Percentiles rank a stretch among this genome's conserved stretches.
These are phyloP conservation scores for Rapana venosa DNA, from an alignment of 2,888 invertebrate genomes.

Conservation along the genomic window DNA sequence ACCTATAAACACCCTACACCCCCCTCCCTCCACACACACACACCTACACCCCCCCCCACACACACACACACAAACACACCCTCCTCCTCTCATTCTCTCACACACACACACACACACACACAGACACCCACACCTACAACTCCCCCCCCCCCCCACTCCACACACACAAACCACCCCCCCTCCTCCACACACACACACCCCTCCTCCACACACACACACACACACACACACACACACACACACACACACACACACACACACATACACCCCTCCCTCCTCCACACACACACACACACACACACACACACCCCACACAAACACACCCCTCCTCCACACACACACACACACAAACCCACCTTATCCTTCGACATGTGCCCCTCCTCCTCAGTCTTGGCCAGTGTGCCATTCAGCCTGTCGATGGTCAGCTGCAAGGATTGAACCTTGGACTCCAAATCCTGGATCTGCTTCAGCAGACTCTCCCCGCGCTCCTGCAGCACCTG, in stretches of 20 bases:
- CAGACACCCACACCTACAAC: not conserved
- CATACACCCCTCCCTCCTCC: not conserved
- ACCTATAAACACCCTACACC: too few relatives aligned
- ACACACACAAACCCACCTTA: conserved; percentile 80
- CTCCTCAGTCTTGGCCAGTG: conserved; percentile 90
- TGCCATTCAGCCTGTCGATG: conserved; percentile 90
- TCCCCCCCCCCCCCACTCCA: too few relatives aligned
- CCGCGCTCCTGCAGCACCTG: conserved; percentile 86
- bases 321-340: not conserved
- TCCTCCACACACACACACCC: not conserved
- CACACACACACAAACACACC: not conserved
- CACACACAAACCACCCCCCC: not conserved
- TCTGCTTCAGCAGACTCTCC: conserved; percentile 87
- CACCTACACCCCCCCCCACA: too few relatives aligned
- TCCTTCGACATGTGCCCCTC: conserved; percentile 89
- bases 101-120: not conserved
- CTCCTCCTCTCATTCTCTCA: not conserved
- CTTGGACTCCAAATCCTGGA: conserved; percentile 89
- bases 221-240: not conserved
- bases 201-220: not conserved
- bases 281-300: not conserved
- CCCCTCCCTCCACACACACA: not conserved
- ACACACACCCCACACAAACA: not conserved
- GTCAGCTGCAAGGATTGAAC: conserved; percentile 94
- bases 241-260: not conserved